phyloP scores from a whole-genome alignment of 2,797 vertebrate species.

The Taenioides sp. region DNA sequence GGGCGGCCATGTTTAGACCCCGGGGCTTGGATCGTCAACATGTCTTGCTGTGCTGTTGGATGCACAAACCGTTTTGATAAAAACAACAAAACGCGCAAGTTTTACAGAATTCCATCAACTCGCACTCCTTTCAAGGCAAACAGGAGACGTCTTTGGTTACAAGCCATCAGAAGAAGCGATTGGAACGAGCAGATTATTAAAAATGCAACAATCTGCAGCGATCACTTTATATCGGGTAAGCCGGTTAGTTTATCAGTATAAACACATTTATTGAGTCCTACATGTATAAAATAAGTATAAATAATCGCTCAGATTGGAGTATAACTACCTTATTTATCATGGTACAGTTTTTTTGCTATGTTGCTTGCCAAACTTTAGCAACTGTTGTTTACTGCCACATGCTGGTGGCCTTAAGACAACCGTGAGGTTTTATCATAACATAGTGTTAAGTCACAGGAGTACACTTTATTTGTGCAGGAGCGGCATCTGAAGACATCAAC shows the following conservation, averaged over 20 bases:
- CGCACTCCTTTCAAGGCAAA: not conserved
- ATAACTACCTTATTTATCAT: not conserved
- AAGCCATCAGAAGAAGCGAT: constrained; percentile 8
- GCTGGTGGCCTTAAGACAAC: not conserved
- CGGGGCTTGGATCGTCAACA: not conserved
- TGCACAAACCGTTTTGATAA: not conserved
- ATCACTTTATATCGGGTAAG: constrained; percentile 4
- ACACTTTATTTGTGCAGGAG: not conserved
- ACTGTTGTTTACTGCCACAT: not conserved
- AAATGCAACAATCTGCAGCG: not conserved
- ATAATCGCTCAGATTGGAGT: not conserved
- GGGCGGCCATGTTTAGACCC: too few species aligned
- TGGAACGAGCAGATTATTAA: constrained; percentile 2
- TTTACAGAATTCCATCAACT: constrained; percentile 1
- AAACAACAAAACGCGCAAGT: not conserved
- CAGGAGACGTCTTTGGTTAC: constrained; percentile 1
- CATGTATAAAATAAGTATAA: not conserved
- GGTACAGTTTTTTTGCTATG: not conserved
- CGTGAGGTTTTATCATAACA: too few species aligned
- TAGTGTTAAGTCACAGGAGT: too few species aligned
- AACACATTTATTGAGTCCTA: not conserved
- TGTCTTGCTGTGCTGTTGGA: not conserved
- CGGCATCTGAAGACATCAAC: not conserved
- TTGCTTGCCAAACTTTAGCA: not conserved
- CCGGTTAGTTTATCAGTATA: not conserved